Percentiles rank a stretch among this genome's conserved stretches.
Conservation (phyloP, 2,113 vertebrate species). For the Elachura formosa region DNA sequence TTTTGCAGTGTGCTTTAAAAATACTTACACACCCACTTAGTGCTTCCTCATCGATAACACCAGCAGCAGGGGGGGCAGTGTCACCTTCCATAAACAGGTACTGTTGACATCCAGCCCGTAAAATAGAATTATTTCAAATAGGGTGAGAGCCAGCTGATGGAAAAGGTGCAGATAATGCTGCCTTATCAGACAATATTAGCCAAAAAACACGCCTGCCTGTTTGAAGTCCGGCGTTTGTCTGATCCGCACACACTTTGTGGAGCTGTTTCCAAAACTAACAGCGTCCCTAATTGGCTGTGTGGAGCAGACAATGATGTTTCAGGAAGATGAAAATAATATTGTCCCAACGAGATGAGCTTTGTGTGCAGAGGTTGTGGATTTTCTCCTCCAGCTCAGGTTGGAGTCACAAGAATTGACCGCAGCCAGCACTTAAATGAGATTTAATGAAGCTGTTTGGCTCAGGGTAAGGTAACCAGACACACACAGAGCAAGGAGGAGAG, state of each 20-base stretch:
- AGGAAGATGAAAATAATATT: slow-evolving; percentile 23
- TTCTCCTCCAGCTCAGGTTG: slow-evolving; percentile 28
- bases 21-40: slow-evolving; percentile 62
- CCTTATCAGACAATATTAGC: slow-evolving; percentile 50
- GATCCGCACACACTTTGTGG: background rate
- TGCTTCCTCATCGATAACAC: slow-evolving; percentile 77
- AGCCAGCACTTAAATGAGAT: background rate
- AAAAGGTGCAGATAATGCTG: slow-evolving; percentile 30
- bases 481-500: background rate
- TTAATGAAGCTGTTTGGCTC: slow-evolving; percentile 37
- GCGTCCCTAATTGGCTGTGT: slow-evolving; percentile 1
- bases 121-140: slow-evolving; percentile 41
- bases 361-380: background rate
- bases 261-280: slow-evolving; percentile 11
- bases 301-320: slow-evolving; percentile 18
- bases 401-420: slow-evolving; percentile 7
- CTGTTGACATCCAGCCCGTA: slow-evolving; percentile 58
- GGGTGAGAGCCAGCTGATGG: slow-evolving; percentile 26
- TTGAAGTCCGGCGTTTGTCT: slow-evolving; percentile 56
- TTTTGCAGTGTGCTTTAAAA: slow-evolving; percentile 43
- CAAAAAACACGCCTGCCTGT: slow-evolving; percentile 38
- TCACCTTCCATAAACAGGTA: slow-evolving; percentile 73
- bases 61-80: slow-evolving; percentile 6
- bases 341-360: background rate
- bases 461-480: slow-evolving; percentile 18